phyloP scores from a whole-genome alignment of 2,113 vertebrate genomes.

The Microcebus lehilahytsara region DNA sequence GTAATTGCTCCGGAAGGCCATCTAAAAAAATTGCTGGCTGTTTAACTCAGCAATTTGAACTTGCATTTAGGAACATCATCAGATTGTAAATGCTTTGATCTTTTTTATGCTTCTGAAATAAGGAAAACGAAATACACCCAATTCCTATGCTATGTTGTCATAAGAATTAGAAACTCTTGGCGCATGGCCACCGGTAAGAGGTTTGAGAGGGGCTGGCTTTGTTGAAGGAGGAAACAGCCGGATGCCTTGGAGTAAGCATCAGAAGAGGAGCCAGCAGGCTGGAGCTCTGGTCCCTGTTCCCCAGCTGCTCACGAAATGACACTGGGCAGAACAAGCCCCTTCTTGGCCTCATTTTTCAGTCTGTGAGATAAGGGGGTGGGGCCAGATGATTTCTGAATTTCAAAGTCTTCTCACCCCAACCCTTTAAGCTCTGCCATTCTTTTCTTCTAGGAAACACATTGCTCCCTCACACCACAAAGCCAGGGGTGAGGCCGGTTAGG shows the following conservation, averaged over 20 bases:
- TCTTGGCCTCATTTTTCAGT: background rate
- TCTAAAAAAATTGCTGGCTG: conserved; percentile 57
- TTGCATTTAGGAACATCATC: conserved; percentile 67
- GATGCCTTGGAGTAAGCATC: conserved; percentile 61
- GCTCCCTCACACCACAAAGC: background rate
- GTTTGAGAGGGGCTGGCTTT: conserved; percentile 59
- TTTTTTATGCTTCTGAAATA: conserved; percentile 57
- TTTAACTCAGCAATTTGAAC: conserved; percentile 70
- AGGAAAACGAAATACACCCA: conserved; percentile 46
- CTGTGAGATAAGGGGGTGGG: background rate
- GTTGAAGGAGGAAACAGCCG: conserved; percentile 70
- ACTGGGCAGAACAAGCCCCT: background rate
- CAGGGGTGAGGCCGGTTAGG: background rate
- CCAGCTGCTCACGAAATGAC: background rate
- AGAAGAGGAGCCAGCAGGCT: conserved; percentile 67
- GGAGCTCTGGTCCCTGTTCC: background rate
- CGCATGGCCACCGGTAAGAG: background rate
- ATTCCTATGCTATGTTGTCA: conserved; percentile 13
- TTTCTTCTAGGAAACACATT: conserved; percentile 10
- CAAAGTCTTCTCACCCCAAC: background rate
- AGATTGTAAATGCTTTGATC: conserved; percentile 72
- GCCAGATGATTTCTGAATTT: background rate
- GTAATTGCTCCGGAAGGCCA: conserved; percentile 64
- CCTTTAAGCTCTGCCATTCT: background rate
- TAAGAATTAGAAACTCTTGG: conserved; percentile 56